phyloP scores from a whole-genome alignment of 2,888 invertebrate genomes.

The Drosophila flavopinicola region DNA sequence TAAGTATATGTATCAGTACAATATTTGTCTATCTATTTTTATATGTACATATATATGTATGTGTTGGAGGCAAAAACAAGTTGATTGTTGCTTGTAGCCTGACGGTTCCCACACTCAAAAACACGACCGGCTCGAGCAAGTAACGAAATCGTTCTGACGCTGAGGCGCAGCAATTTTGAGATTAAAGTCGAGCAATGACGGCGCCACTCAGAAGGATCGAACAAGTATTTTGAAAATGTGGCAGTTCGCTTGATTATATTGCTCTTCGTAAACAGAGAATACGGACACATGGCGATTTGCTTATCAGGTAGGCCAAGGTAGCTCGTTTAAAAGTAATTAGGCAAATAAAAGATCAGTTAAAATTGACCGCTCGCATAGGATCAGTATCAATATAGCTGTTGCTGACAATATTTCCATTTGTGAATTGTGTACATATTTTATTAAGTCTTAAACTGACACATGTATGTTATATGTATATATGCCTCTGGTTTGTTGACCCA shows the following conservation, averaged over 20 bases:
- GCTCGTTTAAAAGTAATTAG: constrained; percentile 19
- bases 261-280: neutral
- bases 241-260: constrained; percentile 4
- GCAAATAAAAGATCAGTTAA: neutral
- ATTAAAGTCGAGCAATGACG: constrained; percentile 22
- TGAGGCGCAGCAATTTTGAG: constrained; percentile 16
- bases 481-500: neutral
- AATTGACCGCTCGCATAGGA: no score
- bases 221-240: constrained; percentile 1
- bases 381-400: no score
- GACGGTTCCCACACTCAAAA: constrained; percentile 14
- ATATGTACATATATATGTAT: constrained; percentile 1
- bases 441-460: constrained; percentile 7
- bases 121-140: constrained; percentile 59
- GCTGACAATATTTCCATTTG: neutral
- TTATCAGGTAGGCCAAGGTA: constrained; percentile 8
- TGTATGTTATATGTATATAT: neutral
- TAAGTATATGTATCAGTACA: neutral
- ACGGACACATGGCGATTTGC: neutral
- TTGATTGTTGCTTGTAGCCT: neutral
- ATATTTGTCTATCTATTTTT: constrained; percentile 3
- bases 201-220: constrained; percentile 14
- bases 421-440: constrained; percentile 10
- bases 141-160: constrained; percentile 62
- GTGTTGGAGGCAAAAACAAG: neutral